These are phyloP conservation scores for Forbesichthys agassizii DNA, from an alignment of 2,113 vertebrate species.

Conservation along the genomic window DNA sequence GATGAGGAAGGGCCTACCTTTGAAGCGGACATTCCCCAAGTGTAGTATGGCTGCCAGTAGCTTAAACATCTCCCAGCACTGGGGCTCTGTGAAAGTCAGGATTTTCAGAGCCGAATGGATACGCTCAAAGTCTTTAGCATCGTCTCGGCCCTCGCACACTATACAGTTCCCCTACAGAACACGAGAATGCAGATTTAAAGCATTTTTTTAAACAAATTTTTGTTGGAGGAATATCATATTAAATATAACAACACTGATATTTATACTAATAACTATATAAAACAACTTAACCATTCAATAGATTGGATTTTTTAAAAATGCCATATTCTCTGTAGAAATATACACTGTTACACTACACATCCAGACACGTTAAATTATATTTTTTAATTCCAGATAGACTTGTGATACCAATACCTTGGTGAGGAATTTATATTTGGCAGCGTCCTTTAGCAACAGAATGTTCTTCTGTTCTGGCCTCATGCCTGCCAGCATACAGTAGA, in stretches of 20 bases:
- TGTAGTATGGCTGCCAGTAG: constrained; percentile 90
- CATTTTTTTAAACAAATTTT: neutral
- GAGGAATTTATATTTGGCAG: constrained; percentile 86
- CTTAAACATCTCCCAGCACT: constrained; percentile 86
- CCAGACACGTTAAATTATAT: neutral
- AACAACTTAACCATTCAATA: too few species aligned
- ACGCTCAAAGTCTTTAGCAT: constrained; percentile 79
- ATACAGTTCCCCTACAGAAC: constrained; percentile 81
- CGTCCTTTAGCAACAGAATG: constrained; percentile 76
- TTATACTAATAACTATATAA: too few species aligned
- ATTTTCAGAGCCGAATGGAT: constrained; percentile 87
- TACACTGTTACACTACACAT: neutral
- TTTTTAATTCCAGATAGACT: neutral
- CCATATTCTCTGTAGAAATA: neutral
- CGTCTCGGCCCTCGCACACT: constrained; percentile 77
- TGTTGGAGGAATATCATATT: neutral
- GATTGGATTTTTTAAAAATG: too few species aligned
- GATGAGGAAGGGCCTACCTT: constrained; percentile 69
- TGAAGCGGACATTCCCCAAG: constrained; percentile 88
- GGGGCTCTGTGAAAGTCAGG: constrained; percentile 85
- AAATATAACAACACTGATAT: too few species aligned
- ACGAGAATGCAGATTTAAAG: neutral
- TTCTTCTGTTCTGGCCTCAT: constrained; percentile 84
- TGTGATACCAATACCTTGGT: constrained; percentile 76
- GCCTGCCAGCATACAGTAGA: constrained; percentile 92